A percentile compares a stretch with the other conserved stretches of the same genome.
These are phyloP conservation scores for Machimus atricapillus DNA, from an alignment of 2,888 invertebrate genomes.

Conservation along the genomic window DNA sequence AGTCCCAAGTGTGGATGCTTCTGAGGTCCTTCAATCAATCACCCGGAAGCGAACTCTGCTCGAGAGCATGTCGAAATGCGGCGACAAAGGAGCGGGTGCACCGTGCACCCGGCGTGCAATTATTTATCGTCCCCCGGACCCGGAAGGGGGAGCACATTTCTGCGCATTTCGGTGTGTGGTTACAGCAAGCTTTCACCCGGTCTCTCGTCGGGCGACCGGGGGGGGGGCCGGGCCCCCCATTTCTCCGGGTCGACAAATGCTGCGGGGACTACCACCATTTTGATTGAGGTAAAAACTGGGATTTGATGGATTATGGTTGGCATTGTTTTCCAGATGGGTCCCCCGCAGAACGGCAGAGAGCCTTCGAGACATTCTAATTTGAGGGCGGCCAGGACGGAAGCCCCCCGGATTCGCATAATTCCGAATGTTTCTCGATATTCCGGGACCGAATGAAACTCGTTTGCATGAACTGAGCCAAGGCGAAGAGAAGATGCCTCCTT, in stretches of 20 bases:
- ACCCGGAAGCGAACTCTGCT: neutral
- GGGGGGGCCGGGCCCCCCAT: neutral
- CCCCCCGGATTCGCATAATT: slow-evolving; percentile 11
- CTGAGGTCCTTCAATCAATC: neutral
- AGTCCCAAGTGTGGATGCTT: neutral
- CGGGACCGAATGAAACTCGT: slow-evolving; percentile 21
- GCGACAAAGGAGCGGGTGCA: slow-evolving; percentile 5
- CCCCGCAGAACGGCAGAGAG: neutral
- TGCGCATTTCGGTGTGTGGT: slow-evolving; percentile 20
- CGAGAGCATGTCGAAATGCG: neutral
- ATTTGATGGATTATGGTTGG: slow-evolving; percentile 42
- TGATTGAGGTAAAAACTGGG: slow-evolving; percentile 39
- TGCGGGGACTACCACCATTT: slow-evolving; percentile 28
- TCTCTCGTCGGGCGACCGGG: neutral
- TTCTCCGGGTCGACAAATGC: slow-evolving; percentile 21
- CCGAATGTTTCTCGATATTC: slow-evolving; percentile 31
- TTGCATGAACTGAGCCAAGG: slow-evolving; percentile 2
- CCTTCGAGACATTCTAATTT: slow-evolving; percentile 26
- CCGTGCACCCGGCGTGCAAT: slow-evolving; percentile 21
- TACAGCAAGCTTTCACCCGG: neutral
- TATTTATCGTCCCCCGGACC: slow-evolving; percentile 5
- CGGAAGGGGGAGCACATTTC: slow-evolving; percentile 21
- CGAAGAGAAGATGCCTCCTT: slow-evolving; percentile 28
- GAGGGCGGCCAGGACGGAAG: neutral
- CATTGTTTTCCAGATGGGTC: slow-evolving; percentile 40